These are phyloP conservation scores for Circaetus cinerascens DNA, from an alignment of 2,113 vertebrate species.

Conservation along the genomic window DNA sequence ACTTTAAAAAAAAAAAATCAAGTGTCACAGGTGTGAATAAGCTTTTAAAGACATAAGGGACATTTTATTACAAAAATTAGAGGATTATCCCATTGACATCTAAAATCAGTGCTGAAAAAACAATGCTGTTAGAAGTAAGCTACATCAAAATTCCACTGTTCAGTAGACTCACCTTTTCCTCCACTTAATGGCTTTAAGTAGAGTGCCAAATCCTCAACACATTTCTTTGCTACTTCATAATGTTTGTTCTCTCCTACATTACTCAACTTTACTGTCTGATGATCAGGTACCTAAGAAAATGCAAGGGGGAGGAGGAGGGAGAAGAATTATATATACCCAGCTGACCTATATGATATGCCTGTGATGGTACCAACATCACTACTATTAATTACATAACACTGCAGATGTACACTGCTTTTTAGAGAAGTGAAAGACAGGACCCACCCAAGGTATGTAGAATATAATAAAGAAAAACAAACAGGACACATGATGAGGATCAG, in stretches of 20 bases:
- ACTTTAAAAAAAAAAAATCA: background rate
- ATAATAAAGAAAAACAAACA: background rate
- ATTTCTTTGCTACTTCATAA: slow-evolving; percentile 91
- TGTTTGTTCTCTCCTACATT: slow-evolving; percentile 86
- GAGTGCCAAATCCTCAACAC: slow-evolving; percentile 93
- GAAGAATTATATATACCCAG: background rate
- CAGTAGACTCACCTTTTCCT: slow-evolving; percentile 84
- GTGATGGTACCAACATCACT: background rate
- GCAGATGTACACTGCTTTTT: background rate
- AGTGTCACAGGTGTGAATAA: background rate
- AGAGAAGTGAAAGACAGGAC: background rate
- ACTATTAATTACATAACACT: slow-evolving; percentile 8
- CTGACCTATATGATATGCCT: background rate
- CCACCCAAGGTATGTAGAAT: background rate
- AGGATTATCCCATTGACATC: background rate
- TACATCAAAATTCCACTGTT: background rate
- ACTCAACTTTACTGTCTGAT: slow-evolving; percentile 86
- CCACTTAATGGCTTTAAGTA: slow-evolving; percentile 92
- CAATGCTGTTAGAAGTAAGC: background rate
- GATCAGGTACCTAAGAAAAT: slow-evolving; percentile 82
- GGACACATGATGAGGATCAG: background rate
- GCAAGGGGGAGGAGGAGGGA: background rate
- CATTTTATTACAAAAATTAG: background rate
- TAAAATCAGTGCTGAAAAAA: background rate
- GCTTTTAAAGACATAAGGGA: background rate